phyloP scores from a whole-genome alignment of 2,113 vertebrate species.

The Glaucidium brasilianum region DNA sequence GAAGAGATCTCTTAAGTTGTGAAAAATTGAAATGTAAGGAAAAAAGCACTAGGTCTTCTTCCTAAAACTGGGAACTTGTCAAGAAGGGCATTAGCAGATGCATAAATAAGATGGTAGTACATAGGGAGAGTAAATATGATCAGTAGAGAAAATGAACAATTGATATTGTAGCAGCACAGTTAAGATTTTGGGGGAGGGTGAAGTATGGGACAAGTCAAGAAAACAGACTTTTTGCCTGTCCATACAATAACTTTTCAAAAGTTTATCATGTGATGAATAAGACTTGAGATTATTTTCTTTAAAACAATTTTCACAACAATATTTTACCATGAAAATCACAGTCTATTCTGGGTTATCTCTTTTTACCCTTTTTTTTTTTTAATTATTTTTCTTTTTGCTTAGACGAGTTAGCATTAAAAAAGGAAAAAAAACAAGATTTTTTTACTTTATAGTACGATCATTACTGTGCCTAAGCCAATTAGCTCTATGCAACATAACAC shows the following conservation, averaged over 20 bases:
- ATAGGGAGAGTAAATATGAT: background rate
- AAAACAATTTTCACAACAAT: background rate
- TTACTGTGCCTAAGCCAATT: background rate
- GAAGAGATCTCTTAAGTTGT: background rate
- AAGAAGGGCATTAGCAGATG: background rate
- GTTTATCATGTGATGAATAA: background rate
- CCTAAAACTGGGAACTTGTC: background rate
- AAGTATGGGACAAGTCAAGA: background rate
- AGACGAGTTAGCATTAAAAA: background rate
- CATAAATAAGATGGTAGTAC: background rate
- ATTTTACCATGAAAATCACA: background rate
- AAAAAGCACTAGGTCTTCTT: background rate
- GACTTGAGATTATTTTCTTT: background rate
- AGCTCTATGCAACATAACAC: background rate
- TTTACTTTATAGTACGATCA: background rate
- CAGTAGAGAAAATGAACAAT: background rate
- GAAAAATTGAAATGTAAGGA: background rate
- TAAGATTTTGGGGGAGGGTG: background rate
- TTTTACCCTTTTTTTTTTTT: background rate
- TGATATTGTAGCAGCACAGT: rapidly evolving
- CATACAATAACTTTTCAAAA: background rate
- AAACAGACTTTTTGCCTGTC: background rate
- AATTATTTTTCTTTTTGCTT: background rate
- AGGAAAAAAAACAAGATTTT: background rate
- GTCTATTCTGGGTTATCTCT: background rate